phyloP scores from a whole-genome alignment of 2,888 invertebrate genomes.

The Drosophila borealis region DNA sequence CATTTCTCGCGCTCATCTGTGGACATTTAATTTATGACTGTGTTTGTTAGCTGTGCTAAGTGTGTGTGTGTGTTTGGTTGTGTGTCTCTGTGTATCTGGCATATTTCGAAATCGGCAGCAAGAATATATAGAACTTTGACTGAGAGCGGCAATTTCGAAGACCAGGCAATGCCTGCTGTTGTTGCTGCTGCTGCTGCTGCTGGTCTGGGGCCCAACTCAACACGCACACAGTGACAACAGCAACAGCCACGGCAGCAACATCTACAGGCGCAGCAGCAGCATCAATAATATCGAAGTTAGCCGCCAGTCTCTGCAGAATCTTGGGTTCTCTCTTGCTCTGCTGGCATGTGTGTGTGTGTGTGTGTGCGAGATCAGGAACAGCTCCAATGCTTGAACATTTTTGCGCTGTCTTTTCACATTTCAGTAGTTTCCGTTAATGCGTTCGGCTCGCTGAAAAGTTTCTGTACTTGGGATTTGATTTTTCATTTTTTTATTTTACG shows the following conservation, averaged over 20 bases:
- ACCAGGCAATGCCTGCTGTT: slow-evolving; percentile 40
- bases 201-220: slow-evolving; percentile 60
- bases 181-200: slow-evolving; percentile 33
- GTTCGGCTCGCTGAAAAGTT: slow-evolving; percentile 69
- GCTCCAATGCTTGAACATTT: slow-evolving; percentile 72
- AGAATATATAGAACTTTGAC: slow-evolving; percentile 50
- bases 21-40: slow-evolving; percentile 59
- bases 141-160: slow-evolving; percentile 53
- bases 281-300: slow-evolving; percentile 59
- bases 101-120: slow-evolving; percentile 71
- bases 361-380: slow-evolving; percentile 60
- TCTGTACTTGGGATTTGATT: slow-evolving; percentile 28
- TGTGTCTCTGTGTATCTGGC: slow-evolving; percentile 44
- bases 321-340: slow-evolving; percentile 48
- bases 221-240: slow-evolving; percentile 54
- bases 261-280: slow-evolving; percentile 26
- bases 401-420: slow-evolving; percentile 74
- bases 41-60: slow-evolving; percentile 20
- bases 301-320: slow-evolving; percentile 40
- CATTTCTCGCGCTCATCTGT: slow-evolving; percentile 38
- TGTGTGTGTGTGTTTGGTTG: slow-evolving; percentile 14
- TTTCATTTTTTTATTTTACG: slow-evolving; percentile 13
- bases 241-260: slow-evolving; percentile 34
- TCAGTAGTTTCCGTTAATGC: slow-evolving; percentile 79
- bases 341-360: slow-evolving; percentile 10